Conservation (phyloP, 2,888 invertebrate genomes). For the Caenorhabditis doughertyi region DNA sequence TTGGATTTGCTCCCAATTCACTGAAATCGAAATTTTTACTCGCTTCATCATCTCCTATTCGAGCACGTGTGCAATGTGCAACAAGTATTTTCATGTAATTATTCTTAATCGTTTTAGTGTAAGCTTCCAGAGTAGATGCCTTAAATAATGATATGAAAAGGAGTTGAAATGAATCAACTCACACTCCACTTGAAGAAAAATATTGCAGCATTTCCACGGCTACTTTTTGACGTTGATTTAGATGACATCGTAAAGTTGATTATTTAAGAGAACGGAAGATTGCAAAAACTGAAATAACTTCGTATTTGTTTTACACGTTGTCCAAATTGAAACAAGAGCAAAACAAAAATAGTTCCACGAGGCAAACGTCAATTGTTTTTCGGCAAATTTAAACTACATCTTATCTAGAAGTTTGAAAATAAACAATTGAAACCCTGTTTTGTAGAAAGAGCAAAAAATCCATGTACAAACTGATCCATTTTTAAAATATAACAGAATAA, state of each 20-base stretch:
- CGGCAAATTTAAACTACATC: too few species aligned
- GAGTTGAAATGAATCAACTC: neutral
- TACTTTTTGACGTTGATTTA: conserved; percentile 20
- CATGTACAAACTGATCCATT: too few species aligned
- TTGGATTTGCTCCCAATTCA: conserved; percentile 53
- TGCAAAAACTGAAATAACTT: neutral
- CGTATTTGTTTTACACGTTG: too few species aligned
- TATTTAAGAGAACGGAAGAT: neutral
- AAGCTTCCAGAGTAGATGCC: conserved; percentile 34
- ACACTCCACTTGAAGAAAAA: conserved; percentile 53
- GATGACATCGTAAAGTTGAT: neutral
- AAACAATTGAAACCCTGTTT: too few species aligned
- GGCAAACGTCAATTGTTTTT: too few species aligned
- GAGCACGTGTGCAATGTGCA: conserved; percentile 48
- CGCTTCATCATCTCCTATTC: conserved; percentile 36
- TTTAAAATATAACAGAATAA: too few species aligned
- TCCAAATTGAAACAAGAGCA: too few species aligned
- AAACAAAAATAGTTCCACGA: too few species aligned
- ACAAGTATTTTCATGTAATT: conserved; percentile 47
- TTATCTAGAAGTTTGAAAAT: too few species aligned
- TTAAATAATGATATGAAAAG: neutral
- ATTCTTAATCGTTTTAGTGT: conserved; percentile 33
- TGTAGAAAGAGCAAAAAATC: too few species aligned
- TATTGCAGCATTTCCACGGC: conserved; percentile 10
- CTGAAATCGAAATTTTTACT: conserved; percentile 52